phyloP scores from a whole-genome alignment of 2,797 vertebrate genomes.

The Sylvilagus floridanus region DNA sequence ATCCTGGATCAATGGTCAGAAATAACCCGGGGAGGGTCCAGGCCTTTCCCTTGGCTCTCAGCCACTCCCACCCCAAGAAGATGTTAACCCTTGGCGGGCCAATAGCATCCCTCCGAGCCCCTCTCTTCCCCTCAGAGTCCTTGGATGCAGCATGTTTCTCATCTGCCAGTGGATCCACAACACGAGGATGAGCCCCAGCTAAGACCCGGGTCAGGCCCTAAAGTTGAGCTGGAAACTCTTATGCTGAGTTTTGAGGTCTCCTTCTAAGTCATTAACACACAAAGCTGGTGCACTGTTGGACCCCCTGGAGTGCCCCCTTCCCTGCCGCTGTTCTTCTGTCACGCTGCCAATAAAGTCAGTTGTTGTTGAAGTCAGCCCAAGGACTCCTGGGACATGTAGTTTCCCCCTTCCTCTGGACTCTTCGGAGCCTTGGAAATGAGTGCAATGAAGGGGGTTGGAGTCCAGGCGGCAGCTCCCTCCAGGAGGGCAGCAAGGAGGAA shows the following conservation, averaged over 20 bases:
- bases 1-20: constrained; percentile 78
- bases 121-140: background rate
- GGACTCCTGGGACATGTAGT: constrained; percentile 45
- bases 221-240: constrained; percentile 16
- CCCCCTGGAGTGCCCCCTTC: background rate
- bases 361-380: constrained; percentile 61
- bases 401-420: constrained; percentile 10
- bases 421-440: constrained; percentile 5
- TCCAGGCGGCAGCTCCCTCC: background rate
- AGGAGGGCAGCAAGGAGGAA: background rate
- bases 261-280: constrained; percentile 1
- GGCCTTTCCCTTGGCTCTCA: constrained; percentile 10
- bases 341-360: constrained; percentile 49
- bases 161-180: background rate
- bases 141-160: background rate
- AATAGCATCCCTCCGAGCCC: background rate
- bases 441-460: background rate
- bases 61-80: background rate
- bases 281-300: background rate
- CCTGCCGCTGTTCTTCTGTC: background rate
- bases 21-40: constrained; percentile 66
- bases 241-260: background rate
- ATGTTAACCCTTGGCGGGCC: background rate
- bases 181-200: background rate
- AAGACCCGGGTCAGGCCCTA: background rate